Conservation (phyloP, 1,140 invertebrate genomes). For the Holcopasites calliopsidis region DNA sequence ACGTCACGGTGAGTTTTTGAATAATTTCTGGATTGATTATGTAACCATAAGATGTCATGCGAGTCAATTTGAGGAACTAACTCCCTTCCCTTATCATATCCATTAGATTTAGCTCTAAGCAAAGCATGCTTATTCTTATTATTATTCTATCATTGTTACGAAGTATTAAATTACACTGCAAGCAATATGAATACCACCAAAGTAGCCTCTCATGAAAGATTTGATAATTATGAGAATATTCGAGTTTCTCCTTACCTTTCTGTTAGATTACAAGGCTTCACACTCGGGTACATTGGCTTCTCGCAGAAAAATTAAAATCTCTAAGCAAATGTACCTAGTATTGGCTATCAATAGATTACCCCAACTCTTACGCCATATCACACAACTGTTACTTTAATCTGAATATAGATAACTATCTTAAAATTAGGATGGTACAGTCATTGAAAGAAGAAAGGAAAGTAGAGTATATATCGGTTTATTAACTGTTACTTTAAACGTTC, state of each 20-base stretch:
- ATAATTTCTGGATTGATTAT: neutral
- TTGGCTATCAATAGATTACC: neutral
- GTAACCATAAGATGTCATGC: neutral
- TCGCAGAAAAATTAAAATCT: too few species aligned
- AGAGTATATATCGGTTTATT: neutral
- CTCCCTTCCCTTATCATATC: slow-evolving; percentile 1
- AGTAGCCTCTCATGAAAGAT: neutral
- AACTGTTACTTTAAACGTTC: neutral
- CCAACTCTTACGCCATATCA: slow-evolving; percentile 5
- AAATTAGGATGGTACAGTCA: slow-evolving; percentile 6
- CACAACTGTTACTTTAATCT: slow-evolving; percentile 25
- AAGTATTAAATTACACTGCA: neutral
- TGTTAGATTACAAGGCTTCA: neutral
- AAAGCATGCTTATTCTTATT: neutral
- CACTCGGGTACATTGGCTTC: too few species aligned
- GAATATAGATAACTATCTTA: neutral
- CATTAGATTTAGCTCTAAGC: neutral
- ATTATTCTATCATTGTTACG: too few species aligned
- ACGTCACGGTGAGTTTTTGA: slow-evolving; percentile 68
- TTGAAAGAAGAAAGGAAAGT: neutral
- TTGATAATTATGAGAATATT: neutral
- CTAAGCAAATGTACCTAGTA: neutral
- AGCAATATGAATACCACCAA: neutral
- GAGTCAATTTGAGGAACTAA: neutral
- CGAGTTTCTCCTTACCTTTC: neutral